A percentile compares a stretch with the other conserved stretches of the same genome.
Evolutionary conservation across 2,113 vertebrate genomes (phyloP).

Genomic region (Esox niger): DNA sequence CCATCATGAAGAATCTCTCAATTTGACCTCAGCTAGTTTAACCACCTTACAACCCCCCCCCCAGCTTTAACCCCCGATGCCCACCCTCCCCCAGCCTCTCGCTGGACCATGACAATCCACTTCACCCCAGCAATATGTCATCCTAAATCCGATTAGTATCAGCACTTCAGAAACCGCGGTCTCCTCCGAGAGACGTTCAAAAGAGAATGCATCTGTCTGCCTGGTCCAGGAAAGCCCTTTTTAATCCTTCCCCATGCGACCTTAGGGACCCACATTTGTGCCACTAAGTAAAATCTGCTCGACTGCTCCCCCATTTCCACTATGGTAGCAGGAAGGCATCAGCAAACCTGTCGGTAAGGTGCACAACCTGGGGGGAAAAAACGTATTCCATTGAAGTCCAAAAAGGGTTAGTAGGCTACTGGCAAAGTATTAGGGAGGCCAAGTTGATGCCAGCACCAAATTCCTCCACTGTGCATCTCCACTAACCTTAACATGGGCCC

Average conservation of each 20-base stretch:
- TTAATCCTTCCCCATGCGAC: conserved; percentile 35
- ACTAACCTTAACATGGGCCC: not conserved
- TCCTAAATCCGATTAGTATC: conserved; percentile 89
- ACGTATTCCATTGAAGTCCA: too few relatives aligned
- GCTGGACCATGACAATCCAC: conserved; percentile 81
- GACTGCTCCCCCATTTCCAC: conserved; percentile 5
- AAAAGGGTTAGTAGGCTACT: not conserved
- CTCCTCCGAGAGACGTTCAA: conserved; percentile 51
- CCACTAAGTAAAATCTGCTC: conserved; percentile 37
- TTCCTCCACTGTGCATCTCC: not conserved
- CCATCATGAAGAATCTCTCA: too few relatives aligned
- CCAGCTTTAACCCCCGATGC: conserved; percentile 1
- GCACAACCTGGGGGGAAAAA: too few relatives aligned
- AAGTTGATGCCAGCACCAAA: not conserved
- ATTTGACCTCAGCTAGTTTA: too few relatives aligned
- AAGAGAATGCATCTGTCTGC: conserved; percentile 61
- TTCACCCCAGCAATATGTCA: conserved; percentile 82
- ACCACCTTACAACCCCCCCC: not conserved
- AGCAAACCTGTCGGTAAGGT: not conserved
- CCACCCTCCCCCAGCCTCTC: conserved; percentile 35
- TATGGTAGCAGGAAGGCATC: not conserved
- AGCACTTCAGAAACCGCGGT: conserved; percentile 77
- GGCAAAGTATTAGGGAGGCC: not conserved
- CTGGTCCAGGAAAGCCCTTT: conserved; percentile 19
- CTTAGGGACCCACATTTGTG: conserved; percentile 28